Conservation (phyloP, 2,797 vertebrate species). For the Onychomys torridus region DNA sequence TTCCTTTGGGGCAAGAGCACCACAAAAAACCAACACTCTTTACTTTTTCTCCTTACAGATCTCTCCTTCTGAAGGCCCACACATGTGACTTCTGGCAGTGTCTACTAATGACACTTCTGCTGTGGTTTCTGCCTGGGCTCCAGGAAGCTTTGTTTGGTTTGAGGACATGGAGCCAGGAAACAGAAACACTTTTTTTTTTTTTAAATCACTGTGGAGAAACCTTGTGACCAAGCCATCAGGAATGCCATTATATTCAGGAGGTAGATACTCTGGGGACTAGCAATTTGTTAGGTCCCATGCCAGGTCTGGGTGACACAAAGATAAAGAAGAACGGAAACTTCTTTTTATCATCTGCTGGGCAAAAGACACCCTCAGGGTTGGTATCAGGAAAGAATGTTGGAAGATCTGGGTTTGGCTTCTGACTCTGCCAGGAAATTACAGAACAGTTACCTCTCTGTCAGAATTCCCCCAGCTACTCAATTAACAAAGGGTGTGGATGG, state of each 20-base stretch:
- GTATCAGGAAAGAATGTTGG: background rate
- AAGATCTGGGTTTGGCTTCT: background rate
- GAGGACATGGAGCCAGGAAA: constrained; percentile 8
- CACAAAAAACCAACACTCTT: background rate
- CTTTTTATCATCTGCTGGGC: background rate
- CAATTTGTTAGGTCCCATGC: background rate
- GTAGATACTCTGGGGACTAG: background rate
- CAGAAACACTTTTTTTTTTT: background rate
- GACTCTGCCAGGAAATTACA: background rate
- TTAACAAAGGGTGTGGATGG: background rate
- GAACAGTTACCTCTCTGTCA: background rate
- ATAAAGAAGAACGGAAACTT: constrained; percentile 25
- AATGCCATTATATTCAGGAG: background rate
- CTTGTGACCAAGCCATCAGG: background rate
- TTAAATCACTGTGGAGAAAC: background rate
- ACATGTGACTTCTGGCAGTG: background rate
- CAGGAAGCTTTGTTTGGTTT: background rate
- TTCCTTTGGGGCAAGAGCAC: too few relatives aligned
- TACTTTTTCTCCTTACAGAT: background rate
- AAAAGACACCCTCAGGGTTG: background rate
- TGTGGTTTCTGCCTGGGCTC: background rate
- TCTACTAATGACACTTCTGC: background rate
- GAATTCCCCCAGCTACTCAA: background rate
- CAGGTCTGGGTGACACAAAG: constrained; percentile 7
- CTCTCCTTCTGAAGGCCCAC: background rate